phyloP scores from a whole-genome alignment of 2,888 invertebrate genomes.

The Eustalomyia histrio region DNA sequence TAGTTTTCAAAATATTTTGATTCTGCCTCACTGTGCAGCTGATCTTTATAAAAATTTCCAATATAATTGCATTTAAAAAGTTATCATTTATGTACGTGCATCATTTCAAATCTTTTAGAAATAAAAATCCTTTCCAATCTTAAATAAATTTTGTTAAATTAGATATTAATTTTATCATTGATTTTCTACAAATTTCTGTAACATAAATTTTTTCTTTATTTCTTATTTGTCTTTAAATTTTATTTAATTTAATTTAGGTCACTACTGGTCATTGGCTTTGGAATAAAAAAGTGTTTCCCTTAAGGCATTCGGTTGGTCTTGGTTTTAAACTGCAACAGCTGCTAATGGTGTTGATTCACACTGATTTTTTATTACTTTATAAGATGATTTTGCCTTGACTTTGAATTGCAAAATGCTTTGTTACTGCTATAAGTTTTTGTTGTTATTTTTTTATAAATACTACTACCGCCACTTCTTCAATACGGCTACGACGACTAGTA shows the following conservation, averaged over 20 bases:
- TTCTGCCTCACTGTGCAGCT: no score
- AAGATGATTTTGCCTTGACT: conserved; percentile 68
- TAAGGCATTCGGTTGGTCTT: conserved; percentile 35
- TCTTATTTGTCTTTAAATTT: conserved; percentile 10
- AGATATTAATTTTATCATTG: background rate
- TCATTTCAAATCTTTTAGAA: no score
- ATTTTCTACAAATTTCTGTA: background rate
- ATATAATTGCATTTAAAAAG: no score
- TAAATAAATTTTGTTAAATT: no score
- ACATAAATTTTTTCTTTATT: background rate
- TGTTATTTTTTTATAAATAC: conserved; percentile 19
- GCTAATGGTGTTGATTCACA: conserved; percentile 56
- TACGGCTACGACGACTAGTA: conserved; percentile 35
- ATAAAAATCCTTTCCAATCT: no score
- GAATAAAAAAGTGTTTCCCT: conserved; percentile 32
- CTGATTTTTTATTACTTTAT: conserved; percentile 64
- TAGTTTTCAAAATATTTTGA: no score
- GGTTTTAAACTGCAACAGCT: conserved; percentile 57
- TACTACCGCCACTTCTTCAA: conserved; percentile 29
- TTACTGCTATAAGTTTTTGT: conserved; percentile 7
- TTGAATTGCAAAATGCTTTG: conserved; percentile 57
- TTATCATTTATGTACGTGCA: no score
- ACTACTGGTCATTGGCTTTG: conserved; percentile 65
- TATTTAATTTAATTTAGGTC: conserved; percentile 63
- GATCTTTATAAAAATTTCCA: no score